A percentile compares a stretch with the other conserved stretches of the same genome.
Evolutionary conservation across 2,888 invertebrate genomes (phyloP).

Genomic region (Unio delphinus): DNA sequence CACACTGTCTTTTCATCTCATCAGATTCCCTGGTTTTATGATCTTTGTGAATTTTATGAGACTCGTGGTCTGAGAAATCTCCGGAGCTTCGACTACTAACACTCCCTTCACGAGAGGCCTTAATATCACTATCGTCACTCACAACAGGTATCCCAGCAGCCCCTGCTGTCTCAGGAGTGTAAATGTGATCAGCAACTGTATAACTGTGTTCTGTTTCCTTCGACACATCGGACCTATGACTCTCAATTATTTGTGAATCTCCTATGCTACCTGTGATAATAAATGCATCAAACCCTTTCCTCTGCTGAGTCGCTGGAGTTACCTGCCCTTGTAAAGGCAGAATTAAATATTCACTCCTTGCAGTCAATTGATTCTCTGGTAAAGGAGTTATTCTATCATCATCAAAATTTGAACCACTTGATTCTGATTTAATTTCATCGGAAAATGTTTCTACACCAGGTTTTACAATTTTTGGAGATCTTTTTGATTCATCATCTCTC

Average conservation of each 20-base stretch:
- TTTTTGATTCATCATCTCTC: slow-evolving; percentile 70
- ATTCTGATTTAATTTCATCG: background rate
- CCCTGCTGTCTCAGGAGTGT: slow-evolving; percentile 56
- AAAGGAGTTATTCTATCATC: slow-evolving; percentile 43
- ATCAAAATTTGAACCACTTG: slow-evolving; percentile 21
- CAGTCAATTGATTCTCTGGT: slow-evolving; percentile 32
- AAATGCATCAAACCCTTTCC: slow-evolving; percentile 28
- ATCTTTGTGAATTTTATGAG: slow-evolving; percentile 65
- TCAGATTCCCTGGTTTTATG: slow-evolving; percentile 56
- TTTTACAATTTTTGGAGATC: slow-evolving; percentile 11
- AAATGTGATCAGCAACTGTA: slow-evolving; percentile 46
- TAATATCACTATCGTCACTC: slow-evolving; percentile 19
- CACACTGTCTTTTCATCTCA: too few relatives aligned
- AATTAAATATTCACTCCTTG: slow-evolving; percentile 8
- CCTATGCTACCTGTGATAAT: slow-evolving; percentile 26
- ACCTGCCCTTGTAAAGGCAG: background rate
- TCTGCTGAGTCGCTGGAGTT: background rate
- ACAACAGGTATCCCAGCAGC: slow-evolving; percentile 67
- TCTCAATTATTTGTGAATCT: slow-evolving; percentile 17
- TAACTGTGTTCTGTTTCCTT: slow-evolving; percentile 52
- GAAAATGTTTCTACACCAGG: too few relatives aligned
- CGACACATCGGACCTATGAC: slow-evolving; percentile 22
- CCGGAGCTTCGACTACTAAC: slow-evolving; percentile 62
- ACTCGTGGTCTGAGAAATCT: slow-evolving; percentile 67
- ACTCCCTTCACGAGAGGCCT: slow-evolving; percentile 55